Percentiles rank a stretch among this genome's conserved stretches.
Evolutionary conservation across 2,797 vertebrate genomes (phyloP).

Genomic region (Mormyrus hasselquistii): DNA sequence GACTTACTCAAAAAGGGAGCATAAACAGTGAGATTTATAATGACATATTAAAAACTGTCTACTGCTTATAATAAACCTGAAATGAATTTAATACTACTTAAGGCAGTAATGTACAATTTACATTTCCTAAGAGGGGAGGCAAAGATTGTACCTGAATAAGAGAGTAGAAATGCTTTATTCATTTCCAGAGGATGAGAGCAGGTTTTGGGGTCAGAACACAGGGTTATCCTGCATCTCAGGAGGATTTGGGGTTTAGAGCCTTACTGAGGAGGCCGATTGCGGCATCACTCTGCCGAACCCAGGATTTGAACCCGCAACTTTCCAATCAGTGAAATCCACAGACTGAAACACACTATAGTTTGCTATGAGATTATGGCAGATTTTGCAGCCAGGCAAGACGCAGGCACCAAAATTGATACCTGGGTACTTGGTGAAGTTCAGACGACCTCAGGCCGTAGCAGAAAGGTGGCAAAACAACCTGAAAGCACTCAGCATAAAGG

Average conservation of each 20-base stretch:
- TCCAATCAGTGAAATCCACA: background rate
- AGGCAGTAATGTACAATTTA: background rate
- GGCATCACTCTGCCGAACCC: background rate
- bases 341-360: background rate
- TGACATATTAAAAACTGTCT: background rate
- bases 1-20: background rate
- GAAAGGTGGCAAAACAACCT: background rate
- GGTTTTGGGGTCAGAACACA: background rate
- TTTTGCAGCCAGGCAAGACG: background rate
- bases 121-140: background rate
- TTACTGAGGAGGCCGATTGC: background rate
- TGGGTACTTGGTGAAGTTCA: background rate
- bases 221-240: background rate
- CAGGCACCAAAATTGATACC: background rate
- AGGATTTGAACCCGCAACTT: background rate
- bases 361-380: background rate
- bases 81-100: background rate
- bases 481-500: background rate
- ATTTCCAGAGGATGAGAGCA: background rate
- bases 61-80: background rate
- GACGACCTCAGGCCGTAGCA: background rate
- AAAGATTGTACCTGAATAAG: background rate
- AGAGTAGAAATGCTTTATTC: background rate
- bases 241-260: background rate
- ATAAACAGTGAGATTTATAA: background rate